These are phyloP conservation scores for Drosophila prostipennis DNA, from an alignment of 2,888 invertebrate species.

Conservation along the genomic window DNA sequence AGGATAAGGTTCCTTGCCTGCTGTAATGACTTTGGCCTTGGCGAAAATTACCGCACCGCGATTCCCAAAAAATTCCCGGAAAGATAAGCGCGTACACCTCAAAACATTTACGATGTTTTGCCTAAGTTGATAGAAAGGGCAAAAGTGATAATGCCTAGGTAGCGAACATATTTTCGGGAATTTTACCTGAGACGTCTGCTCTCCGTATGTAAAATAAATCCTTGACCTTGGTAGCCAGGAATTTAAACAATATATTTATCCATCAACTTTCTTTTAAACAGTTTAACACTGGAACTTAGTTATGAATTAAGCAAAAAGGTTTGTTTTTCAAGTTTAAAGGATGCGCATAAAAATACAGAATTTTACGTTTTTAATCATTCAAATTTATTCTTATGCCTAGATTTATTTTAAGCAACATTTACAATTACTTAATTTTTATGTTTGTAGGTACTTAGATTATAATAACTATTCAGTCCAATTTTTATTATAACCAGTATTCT, in stretches of 20 bases:
- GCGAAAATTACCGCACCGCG: slow-evolving; percentile 19
- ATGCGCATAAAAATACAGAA: no score
- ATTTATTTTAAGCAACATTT: no score
- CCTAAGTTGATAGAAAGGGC: not conserved
- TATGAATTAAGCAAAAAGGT: no score
- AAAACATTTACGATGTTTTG: slow-evolving; percentile 7
- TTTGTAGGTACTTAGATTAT: no score
- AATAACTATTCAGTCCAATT: not conserved
- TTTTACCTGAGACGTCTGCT: not conserved
- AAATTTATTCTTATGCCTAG: no score
- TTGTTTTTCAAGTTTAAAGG: no score
- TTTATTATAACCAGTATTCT: not conserved
- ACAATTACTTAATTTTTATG: no score
- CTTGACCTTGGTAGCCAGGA: no score
- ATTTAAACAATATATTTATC: no score
- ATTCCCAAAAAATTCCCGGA: slow-evolving; percentile 23
- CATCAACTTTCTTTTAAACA: no score
- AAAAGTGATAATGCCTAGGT: slow-evolving; percentile 6
- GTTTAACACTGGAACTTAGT: no score
- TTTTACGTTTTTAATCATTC: not conserved
- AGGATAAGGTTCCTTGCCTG: slow-evolving; percentile 9
- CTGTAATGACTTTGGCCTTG: slow-evolving; percentile 52
- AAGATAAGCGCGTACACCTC: slow-evolving; percentile 16
- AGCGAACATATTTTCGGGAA: not conserved
- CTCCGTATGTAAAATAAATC: not conserved